Percentiles rank a stretch among this genome's conserved stretches.
These are phyloP conservation scores for Echinops telfairi DNA, from an alignment of 2,113 vertebrate species.

Conservation along the genomic window DNA sequence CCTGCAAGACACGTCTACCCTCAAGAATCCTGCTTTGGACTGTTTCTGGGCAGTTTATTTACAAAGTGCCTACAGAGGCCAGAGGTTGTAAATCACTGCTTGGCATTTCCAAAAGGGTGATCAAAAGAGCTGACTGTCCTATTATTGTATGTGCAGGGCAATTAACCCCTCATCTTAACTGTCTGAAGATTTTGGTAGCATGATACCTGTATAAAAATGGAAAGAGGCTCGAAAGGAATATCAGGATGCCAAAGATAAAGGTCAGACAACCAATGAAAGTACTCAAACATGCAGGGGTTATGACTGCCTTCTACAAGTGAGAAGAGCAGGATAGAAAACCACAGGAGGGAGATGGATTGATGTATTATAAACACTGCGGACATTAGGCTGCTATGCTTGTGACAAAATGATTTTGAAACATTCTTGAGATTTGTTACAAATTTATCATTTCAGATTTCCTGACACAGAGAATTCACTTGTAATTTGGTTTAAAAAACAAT, in stretches of 20 bases:
- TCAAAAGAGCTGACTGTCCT: slow-evolving; percentile 78
- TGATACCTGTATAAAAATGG: slow-evolving; percentile 63
- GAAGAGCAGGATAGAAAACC: background rate
- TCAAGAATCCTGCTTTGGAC: slow-evolving; percentile 73
- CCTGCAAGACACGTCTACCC: slow-evolving; percentile 75
- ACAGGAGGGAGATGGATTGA: background rate
- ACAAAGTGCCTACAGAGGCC: slow-evolving; percentile 76
- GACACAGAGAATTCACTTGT: background rate
- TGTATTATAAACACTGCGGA: slow-evolving; percentile 39
- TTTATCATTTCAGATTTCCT: slow-evolving; percentile 58
- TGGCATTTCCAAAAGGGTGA: slow-evolving; percentile 84
- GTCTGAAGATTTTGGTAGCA: slow-evolving; percentile 58
- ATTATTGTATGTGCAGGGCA: slow-evolving; percentile 70
- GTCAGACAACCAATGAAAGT: slow-evolving; percentile 64
- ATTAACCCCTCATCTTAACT: slow-evolving; percentile 13
- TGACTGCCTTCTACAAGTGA: slow-evolving; percentile 14
- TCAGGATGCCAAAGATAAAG: slow-evolving; percentile 65
- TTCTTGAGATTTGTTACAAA: slow-evolving; percentile 43
- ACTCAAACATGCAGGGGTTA: slow-evolving; percentile 29
- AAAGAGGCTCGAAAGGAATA: slow-evolving; percentile 50
- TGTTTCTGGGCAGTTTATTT: slow-evolving; percentile 81
- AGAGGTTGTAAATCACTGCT: slow-evolving; percentile 83
- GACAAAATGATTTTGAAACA: slow-evolving; percentile 49
- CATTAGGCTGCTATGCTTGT: background rate
- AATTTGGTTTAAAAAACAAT: background rate